Conservation (phyloP, 2,888 invertebrate genomes). For the Lasioglossum leucozonium region DNA sequence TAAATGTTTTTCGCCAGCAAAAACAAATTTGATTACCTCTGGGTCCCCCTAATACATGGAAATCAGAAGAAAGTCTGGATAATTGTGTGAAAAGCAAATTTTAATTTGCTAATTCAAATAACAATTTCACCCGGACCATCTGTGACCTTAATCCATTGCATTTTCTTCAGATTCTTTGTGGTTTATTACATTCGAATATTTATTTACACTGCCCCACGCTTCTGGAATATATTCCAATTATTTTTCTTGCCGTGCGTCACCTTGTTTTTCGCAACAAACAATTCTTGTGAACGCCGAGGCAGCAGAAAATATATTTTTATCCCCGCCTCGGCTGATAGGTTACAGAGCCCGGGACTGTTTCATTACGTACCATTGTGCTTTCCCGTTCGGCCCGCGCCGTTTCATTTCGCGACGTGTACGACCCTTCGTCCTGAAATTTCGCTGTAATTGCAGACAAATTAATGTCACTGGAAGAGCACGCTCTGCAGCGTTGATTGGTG, state of each 20-base stretch:
- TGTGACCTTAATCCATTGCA: background rate
- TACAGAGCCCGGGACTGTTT: slow-evolving; percentile 50
- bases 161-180: background rate
- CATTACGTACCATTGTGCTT: slow-evolving; percentile 61
- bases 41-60: too few relatives aligned
- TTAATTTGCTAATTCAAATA: too few relatives aligned
- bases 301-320: slow-evolving; percentile 37
- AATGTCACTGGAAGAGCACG: slow-evolving; percentile 62
- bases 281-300: slow-evolving; percentile 33
- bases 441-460: slow-evolving; percentile 70
- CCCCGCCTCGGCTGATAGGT: slow-evolving; percentile 14
- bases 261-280: slow-evolving; percentile 34
- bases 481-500: slow-evolving; percentile 68
- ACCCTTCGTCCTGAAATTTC: slow-evolving; percentile 57
- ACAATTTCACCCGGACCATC: too few relatives aligned
- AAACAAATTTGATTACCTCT: too few relatives aligned
- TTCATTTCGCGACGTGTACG: slow-evolving; percentile 40
- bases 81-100: too few relatives aligned
- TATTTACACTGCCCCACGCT: background rate
- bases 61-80: too few relatives aligned
- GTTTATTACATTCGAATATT: background rate
- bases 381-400: slow-evolving; percentile 30
- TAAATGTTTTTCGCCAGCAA: too few relatives aligned
- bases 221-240: background rate
- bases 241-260: background rate